Conservation (phyloP, 2,113 vertebrate species). For the Cololabis saira region DNA sequence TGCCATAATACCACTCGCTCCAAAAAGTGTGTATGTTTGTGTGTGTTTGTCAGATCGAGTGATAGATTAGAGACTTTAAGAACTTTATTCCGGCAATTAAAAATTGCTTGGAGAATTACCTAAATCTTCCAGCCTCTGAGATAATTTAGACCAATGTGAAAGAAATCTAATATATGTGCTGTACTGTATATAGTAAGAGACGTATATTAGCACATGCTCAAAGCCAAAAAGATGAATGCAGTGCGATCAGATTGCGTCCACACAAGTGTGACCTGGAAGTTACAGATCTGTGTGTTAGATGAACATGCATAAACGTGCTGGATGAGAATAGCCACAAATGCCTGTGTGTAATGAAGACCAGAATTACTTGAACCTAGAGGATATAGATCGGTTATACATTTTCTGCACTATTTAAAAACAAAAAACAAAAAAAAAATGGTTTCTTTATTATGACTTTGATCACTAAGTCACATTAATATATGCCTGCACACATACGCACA, state of each 20-base stretch:
- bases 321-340: constrained; percentile 34
- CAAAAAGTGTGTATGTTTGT: constrained; percentile 42
- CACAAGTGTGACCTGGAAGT: constrained; percentile 29
- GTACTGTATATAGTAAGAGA: constrained; percentile 52
- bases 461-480: constrained; percentile 37
- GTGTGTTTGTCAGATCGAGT: constrained; percentile 22
- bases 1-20: constrained; percentile 40
- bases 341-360: constrained; percentile 46
- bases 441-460: constrained; percentile 25
- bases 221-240: constrained; percentile 75
- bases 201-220: constrained; percentile 57
- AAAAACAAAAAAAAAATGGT: constrained; percentile 25
- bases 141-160: constrained; percentile 58
- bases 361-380: constrained; percentile 59
- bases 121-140: constrained; percentile 61
- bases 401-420: constrained; percentile 55
- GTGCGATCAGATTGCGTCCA: constrained; percentile 39
- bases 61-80: constrained; percentile 46
- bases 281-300: constrained; percentile 3
- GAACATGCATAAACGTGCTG: constrained; percentile 12
- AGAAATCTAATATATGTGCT: constrained; percentile 64
- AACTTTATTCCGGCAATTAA: constrained; percentile 20
- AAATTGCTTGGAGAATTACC: constrained; percentile 25
- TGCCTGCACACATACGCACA: constrained; percentile 26
- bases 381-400: constrained; percentile 31